Evolutionary conservation across 2,113 vertebrate genomes (phyloP).

Genomic region (Ictidomys tridecemlineatus): DNA sequence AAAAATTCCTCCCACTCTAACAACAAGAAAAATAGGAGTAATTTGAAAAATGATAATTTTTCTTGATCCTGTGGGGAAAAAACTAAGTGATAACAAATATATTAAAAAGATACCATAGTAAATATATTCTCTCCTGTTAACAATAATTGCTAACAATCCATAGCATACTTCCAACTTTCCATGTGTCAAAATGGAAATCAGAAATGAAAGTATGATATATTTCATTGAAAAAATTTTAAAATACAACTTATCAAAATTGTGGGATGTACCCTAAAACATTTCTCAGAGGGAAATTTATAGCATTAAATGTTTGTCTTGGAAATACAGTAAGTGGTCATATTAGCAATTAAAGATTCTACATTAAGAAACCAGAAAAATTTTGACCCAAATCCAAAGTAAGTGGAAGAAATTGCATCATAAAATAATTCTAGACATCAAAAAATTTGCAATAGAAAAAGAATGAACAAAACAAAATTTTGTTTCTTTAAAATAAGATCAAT

Average conservation of each 20-base stretch:
- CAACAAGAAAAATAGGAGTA: not conserved
- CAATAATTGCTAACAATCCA: not conserved
- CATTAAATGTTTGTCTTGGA: not conserved
- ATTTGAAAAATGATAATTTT: conserved; percentile 5
- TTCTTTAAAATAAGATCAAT: not conserved
- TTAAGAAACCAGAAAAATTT: not conserved
- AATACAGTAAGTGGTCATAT: not conserved
- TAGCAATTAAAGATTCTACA: not conserved
- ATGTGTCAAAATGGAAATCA: not conserved
- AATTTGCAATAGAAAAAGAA: not conserved
- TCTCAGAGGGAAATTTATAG: not conserved
- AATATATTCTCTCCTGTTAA: not conserved
- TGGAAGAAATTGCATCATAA: not conserved
- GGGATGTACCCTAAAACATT: not conserved
- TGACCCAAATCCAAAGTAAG: not conserved
- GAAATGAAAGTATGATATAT: not conserved
- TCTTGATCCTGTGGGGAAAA: not conserved
- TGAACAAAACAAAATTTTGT: not conserved
- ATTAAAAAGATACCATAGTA: not conserved
- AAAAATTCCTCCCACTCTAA: not conserved
- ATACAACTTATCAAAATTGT: not conserved
- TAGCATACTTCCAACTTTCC: not conserved
- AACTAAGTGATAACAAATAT: not conserved
- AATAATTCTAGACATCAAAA: not conserved
- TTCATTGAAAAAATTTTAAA: not conserved